Base-by-base conservation (phyloP, 1,140 invertebrate species). In the Cecropterus lyciades region DNA sequence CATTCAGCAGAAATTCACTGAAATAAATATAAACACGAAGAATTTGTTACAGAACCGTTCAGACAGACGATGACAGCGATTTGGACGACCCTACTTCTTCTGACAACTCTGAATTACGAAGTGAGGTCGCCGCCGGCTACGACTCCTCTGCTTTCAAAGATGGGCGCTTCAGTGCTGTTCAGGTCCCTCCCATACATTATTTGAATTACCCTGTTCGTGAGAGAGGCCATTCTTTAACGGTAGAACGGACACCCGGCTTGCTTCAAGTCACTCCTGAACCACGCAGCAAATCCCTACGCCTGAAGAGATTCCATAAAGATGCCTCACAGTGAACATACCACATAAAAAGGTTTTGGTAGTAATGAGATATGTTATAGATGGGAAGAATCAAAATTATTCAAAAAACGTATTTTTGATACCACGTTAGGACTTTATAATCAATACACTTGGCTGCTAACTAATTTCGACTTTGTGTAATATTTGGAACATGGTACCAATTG, bases 271-370 rank as follows among this genome's bases (percentile, higher is more conserved):
- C 73, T 30, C 51, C 77, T 15, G 84, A 85, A 64, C 87, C 84
- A 2, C 71, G 87, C 15, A 87, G 87, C 56, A 89, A 87, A 75
- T 89, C 87, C 0, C 74, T 89, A 11, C 78, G 85, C 11, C 53
- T 86, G 10, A 89, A 89, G 62, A 79, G 71, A 51, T 56, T 67
- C 16, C 59, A 72, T 33, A 80, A 77, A 65, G 71, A 76, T 37
- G 42, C 48, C 13, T 67, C 64, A 13, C 70, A 78, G 24, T 80
- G 59, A 79, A 71, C 14, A 46, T 46, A 0, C 42, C 24, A 59
- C n/a, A 13, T 16, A 11, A 17, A 20, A 16, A 59, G 5, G 43
- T 2, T 46, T 46, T 11, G 20, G 14, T 46, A n/a, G 24, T 46
- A 46, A 46, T 27, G 42, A 40, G 10, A 14, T 33, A 9, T 11